phyloP scores from a whole-genome alignment of 1,140 invertebrate species.

The Bombus difficillimus region DNA sequence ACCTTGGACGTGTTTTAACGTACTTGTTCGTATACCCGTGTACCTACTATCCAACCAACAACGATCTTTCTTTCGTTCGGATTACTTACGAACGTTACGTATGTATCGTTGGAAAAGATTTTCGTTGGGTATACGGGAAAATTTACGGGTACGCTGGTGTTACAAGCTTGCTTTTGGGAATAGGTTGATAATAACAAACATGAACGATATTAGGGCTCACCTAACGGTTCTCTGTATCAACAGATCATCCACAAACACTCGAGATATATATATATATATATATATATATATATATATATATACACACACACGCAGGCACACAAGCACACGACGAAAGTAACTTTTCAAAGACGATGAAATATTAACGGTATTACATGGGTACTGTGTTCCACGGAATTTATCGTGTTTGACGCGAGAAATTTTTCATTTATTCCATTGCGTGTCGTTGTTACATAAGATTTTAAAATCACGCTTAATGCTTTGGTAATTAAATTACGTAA shows the following conservation, averaged over 20 bases:
- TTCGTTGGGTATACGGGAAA: neutral
- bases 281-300: too few species aligned
- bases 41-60: neutral
- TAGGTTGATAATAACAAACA: slow-evolving; percentile 17
- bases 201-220: slow-evolving; percentile 13
- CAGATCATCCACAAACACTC: neutral
- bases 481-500: slow-evolving; percentile 45
- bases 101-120: neutral
- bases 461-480: neutral
- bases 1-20: too few species aligned
- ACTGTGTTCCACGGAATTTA: neutral
- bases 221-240: slow-evolving; percentile 37
- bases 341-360: slow-evolving; percentile 22
- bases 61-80: neutral
- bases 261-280: neutral
- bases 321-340: neutral
- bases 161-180: neutral
- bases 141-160: neutral
- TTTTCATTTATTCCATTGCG: neutral
- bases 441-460: slow-evolving; percentile 20
- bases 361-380: slow-evolving; percentile 25
- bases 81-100: neutral
- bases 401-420: neutral
- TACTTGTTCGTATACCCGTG: rapidly evolving
- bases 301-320: neutral